Conservation (phyloP, 2,888 invertebrate genomes). For the Amphipyra berbera region DNA sequence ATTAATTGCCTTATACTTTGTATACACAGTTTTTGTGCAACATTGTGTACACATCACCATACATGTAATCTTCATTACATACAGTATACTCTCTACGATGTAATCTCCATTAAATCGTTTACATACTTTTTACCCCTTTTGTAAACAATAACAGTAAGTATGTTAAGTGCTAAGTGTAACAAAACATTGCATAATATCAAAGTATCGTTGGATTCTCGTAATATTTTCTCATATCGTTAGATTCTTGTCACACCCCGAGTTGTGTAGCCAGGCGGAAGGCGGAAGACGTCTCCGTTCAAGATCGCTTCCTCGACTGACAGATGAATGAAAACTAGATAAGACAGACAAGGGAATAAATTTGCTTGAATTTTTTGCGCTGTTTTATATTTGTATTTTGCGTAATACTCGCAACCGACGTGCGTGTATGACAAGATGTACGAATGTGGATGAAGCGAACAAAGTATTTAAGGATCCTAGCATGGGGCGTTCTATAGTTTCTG, state of each 20-base stretch:
- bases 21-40: slow-evolving; percentile 19
- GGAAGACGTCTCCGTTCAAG: slow-evolving; percentile 36
- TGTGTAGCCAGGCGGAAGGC: slow-evolving; percentile 28
- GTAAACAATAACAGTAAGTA: slow-evolving; percentile 15
- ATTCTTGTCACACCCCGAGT: slow-evolving; percentile 37
- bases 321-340: slow-evolving; percentile 21
- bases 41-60: slow-evolving; percentile 17
- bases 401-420: no score
- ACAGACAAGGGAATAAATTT: not conserved
- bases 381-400: no score
- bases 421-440: no score
- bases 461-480: no score
- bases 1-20: slow-evolving; percentile 17
- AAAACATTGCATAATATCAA: slow-evolving; percentile 28
- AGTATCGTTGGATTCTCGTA: slow-evolving; percentile 7
- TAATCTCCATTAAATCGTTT: not conserved
- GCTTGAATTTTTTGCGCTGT: no score
- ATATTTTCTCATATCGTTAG: slow-evolving; percentile 16
- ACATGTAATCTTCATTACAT: slow-evolving; percentile 4
- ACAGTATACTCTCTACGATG: slow-evolving; percentile 1
- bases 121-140: slow-evolving; percentile 17
- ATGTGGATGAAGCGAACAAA: no score
- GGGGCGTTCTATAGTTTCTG: no score
- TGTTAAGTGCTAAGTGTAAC: slow-evolving; percentile 19
- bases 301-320: slow-evolving; percentile 15